phyloP scores from a whole-genome alignment of 2,888 invertebrate genomes.

The Coremacera marginata region DNA sequence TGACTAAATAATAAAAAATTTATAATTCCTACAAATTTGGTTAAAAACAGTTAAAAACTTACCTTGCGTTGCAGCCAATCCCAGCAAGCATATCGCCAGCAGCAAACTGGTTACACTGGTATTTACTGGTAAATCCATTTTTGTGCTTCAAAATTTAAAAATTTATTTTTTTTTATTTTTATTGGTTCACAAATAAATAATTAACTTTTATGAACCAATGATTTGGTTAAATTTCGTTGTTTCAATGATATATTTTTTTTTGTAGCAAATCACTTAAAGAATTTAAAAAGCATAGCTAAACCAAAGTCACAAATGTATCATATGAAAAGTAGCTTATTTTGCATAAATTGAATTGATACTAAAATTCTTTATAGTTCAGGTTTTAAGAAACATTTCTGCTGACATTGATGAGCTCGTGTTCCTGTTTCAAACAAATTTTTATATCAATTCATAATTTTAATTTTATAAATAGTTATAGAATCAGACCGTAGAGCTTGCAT shows the following conservation, averaged over 20 bases:
- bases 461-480: too few relatives aligned
- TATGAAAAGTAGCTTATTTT: too few relatives aligned
- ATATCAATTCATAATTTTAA: too few relatives aligned
- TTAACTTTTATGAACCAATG: neutral
- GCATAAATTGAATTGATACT: too few relatives aligned
- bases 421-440: too few relatives aligned
- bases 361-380: too few relatives aligned
- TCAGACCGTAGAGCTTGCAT: too few relatives aligned
- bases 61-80: slow-evolving; percentile 22
- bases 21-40: neutral
- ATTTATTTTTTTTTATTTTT: neutral
- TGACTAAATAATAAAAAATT: neutral
- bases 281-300: slow-evolving; percentile 1
- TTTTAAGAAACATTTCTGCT: too few relatives aligned
- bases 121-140: slow-evolving; percentile 28
- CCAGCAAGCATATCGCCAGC: neutral
- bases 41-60: neutral
- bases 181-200: neutral
- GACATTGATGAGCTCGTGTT: too few relatives aligned
- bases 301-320: neutral
- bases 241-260: neutral
- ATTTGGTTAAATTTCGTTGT: neutral
- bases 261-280: neutral
- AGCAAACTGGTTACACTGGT: slow-evolving; percentile 15
- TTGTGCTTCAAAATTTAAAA: neutral